These are phyloP conservation scores for Eurytoma adleriae DNA, from an alignment of 2,888 invertebrate species.

Conservation along the genomic window DNA sequence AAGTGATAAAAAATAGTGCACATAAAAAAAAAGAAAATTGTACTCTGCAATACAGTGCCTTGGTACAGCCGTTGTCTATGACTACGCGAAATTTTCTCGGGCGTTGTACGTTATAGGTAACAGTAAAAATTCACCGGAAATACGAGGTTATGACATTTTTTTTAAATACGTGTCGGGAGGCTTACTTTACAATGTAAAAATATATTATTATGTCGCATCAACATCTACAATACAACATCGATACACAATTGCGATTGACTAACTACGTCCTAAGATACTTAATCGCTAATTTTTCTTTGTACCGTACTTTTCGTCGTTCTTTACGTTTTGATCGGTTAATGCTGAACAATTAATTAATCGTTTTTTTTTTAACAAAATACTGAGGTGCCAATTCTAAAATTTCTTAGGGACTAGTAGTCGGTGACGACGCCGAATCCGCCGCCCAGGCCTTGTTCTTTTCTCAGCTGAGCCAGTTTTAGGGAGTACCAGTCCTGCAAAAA, in stretches of 20 bases:
- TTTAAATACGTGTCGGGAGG: neutral
- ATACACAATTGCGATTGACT: conserved; percentile 7
- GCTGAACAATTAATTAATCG: neutral
- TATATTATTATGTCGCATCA: neutral
- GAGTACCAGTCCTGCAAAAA: conserved; percentile 73
- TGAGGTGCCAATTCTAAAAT: conserved; percentile 37
- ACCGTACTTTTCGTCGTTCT: conserved; percentile 27
- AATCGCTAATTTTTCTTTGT: conserved; percentile 48
- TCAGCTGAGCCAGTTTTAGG: conserved; percentile 72
- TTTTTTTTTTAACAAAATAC: conserved; percentile 44
- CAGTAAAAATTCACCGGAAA: neutral
- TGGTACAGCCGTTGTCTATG: neutral
- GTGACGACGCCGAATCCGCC: conserved; percentile 62
- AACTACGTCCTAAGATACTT: conserved; percentile 42
- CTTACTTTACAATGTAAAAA: conserved; percentile 7
- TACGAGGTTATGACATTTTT: neutral
- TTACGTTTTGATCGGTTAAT: conserved; percentile 9
- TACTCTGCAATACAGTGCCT: conserved; percentile 12
- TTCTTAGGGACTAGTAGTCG: conserved; percentile 30
- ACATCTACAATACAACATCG: conserved; percentile 11
- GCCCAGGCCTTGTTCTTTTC: conserved; percentile 74
- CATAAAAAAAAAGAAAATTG: conserved; percentile 34
- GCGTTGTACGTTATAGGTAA: neutral
- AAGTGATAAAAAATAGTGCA: conserved; percentile 31
- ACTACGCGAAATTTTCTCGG: conserved; percentile 37